Evolutionary conservation across 2,888 invertebrate genomes (phyloP).

Genomic region (Sinelater perroti): DNA sequence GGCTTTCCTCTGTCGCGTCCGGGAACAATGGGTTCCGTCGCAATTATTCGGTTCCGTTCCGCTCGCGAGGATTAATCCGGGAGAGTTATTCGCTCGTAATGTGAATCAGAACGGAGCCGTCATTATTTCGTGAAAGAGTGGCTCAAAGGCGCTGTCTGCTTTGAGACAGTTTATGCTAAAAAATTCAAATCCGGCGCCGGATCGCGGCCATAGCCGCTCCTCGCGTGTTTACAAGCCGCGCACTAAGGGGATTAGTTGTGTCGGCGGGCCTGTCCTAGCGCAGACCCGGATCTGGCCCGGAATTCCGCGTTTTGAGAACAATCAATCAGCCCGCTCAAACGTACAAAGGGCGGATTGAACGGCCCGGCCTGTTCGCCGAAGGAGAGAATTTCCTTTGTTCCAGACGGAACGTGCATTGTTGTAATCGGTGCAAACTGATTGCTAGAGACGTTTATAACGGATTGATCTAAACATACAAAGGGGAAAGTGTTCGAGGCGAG

Average conservation of each 20-base stretch:
- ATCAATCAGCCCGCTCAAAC: constrained; percentile 28
- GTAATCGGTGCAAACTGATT: constrained; percentile 22
- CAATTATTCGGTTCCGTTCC: constrained; percentile 46
- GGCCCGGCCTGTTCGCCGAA: constrained; percentile 20
- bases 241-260: constrained; percentile 22
- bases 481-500: not conserved
- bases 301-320: constrained; percentile 28
- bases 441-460: constrained; percentile 8
- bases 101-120: constrained; percentile 40
- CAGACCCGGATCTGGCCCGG: constrained; percentile 16
- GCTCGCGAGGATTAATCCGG: constrained; percentile 44
- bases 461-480: constrained; percentile 14
- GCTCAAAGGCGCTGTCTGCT: constrained; percentile 25
- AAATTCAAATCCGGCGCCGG: constrained; percentile 28
- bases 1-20: constrained; percentile 39
- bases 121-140: constrained; percentile 33
- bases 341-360: constrained; percentile 26
- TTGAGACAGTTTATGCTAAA: constrained; percentile 38
- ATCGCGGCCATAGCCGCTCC: constrained; percentile 21
- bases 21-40: constrained; percentile 44
- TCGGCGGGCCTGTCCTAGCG: constrained; percentile 11
- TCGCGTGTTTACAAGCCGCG: constrained; percentile 25
- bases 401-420: constrained; percentile 14
- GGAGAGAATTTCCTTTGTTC: constrained; percentile 32
- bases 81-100: constrained; percentile 42